Base-by-base conservation (phyloP, 2,888 invertebrate genomes). In the Tinea trinotella region DNA sequence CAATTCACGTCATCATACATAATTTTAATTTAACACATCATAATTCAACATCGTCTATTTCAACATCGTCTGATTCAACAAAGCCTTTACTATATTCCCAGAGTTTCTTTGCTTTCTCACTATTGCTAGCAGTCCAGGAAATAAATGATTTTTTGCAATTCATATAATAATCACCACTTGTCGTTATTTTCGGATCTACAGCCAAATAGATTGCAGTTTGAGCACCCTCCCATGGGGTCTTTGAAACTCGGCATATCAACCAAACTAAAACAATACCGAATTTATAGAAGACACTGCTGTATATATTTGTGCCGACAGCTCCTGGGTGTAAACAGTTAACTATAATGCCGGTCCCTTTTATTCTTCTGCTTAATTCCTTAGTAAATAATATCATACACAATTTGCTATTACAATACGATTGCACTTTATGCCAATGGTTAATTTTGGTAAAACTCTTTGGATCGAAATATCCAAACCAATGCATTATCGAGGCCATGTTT, bases 241-340 rank as follows among this genome's bases (percentile, higher is more conserved):
- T 94, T 65, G 91, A 93, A 63, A 92, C 87, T n/a, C 88, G 1
- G 12, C 15, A 13, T 19, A 24, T 24, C n/a, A 50, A 22, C 50
- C 50, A 74, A 53, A 84, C 83, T 60, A 92, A 60, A 0, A 93
- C 89, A n/a, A 57, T 57, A 0, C 71, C 78, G 55, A 88, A 85
- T 68, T 87, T 24, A 87, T 84, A 60, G 85, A 86, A 55, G 86
- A 82, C 2, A 88, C 0, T 91, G 91, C 91, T 87, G 62, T 88
- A 94, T 53, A 95, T 94, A 18, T 90, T 91, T 0, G 93, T 92
- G 59, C 93, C 92, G 30, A 95, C 93, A 68, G 93, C 89, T 3
- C 96, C 96, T 0, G 96, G 96, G 76, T 96, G 95, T 15, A 95
- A 87, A 59, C 90, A 91, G 67, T 95, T 95, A 0, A 90, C 91